Percentiles rank a stretch among this genome's conserved stretches.
phyloP scores from a whole-genome alignment of 2,888 invertebrate genomes.

The Troides helena region DNA sequence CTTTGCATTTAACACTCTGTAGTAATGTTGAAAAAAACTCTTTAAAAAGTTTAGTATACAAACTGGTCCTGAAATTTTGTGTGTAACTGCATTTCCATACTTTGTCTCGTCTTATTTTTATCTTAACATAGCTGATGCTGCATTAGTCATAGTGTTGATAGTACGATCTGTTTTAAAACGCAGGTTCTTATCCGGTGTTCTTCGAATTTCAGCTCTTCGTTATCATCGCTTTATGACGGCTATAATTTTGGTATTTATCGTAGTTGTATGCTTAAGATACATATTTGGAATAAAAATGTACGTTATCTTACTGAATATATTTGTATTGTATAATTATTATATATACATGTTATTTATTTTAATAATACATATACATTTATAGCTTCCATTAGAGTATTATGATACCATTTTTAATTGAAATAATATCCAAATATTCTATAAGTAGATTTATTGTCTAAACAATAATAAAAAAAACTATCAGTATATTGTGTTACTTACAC shows the following conservation, averaged over 20 bases:
- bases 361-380: no score
- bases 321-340: no score
- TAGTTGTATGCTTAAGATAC: no score
- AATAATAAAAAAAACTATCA: no score
- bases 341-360: no score
- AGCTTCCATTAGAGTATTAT: no score
- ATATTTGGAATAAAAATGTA: no score
- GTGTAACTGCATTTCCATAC: not conserved
- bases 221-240: slow-evolving; percentile 23
- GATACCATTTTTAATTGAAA: no score
- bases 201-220: slow-evolving; percentile 23
- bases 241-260: slow-evolving; percentile 4
- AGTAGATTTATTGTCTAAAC: no score
- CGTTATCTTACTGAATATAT: no score
- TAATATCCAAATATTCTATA: no score
- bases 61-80: not conserved
- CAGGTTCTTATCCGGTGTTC: slow-evolving; percentile 19
- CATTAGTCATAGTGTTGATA: not conserved
- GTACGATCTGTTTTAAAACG: slow-evolving; percentile 14
- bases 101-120: not conserved
- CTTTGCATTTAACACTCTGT: not conserved
- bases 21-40: not conserved
- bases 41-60: not conserved
- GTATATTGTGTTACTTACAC: no score
- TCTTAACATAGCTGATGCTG: slow-evolving; percentile 1